Conservation (phyloP, 2,797 vertebrate genomes). For the Sebastes dallii region DNA sequence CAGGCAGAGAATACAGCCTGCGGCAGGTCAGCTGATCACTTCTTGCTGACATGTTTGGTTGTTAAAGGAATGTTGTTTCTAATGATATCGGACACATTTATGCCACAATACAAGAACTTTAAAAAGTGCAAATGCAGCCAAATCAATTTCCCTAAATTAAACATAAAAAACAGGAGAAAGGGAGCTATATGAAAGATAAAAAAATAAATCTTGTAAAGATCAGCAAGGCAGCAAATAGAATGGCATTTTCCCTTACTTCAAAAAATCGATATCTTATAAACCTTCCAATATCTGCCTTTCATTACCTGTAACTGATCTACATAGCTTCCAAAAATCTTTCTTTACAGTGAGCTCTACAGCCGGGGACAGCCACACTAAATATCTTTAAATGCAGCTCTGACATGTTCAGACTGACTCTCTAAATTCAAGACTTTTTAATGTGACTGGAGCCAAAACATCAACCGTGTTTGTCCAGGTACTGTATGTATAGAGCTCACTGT, state of each 20-base stretch:
- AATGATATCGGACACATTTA: constrained; percentile 25
- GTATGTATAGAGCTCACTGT: constrained; percentile 1
- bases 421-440: neutral
- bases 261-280: neutral
- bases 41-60: constrained; percentile 29
- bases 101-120: constrained; percentile 28
- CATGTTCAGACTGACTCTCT: neutral
- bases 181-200: constrained; percentile 4
- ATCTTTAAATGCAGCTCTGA: neutral
- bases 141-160: constrained; percentile 3
- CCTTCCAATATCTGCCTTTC: neutral
- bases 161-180: constrained; percentile 10
- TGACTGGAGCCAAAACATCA: neutral
- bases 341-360: neutral
- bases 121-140: constrained; percentile 71
- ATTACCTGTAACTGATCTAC: neutral
- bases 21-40: neutral
- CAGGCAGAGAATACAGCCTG: constrained; percentile 26
- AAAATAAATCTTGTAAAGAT: constrained; percentile 3
- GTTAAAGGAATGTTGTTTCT: constrained; percentile 59
- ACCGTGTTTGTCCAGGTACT: neutral
- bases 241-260: constrained; percentile 5
- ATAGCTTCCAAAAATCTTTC: neutral
- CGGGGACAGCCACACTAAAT: neutral
- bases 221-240: constrained; percentile 27